Evolutionary conservation across 2,113 vertebrate genomes (phyloP).

Genomic region (Neomonachus schauinslandi): DNA sequence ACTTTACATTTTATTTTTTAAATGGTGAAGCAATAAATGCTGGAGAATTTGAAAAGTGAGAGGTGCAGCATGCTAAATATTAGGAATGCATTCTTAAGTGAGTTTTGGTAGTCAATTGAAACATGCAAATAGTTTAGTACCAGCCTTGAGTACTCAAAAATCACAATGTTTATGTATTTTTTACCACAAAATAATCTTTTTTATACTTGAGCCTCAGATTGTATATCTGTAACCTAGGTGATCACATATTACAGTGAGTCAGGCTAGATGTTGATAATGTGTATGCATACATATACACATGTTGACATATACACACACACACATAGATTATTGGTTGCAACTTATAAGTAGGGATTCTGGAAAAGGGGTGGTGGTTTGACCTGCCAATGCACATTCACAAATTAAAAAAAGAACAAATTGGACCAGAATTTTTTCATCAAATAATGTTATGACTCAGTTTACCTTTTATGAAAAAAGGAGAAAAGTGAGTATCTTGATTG

Average conservation of each 20-base stretch:
- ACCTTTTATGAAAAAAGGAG: not conserved
- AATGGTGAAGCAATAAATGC: not conserved
- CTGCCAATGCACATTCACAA: not conserved
- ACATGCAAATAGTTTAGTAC: not conserved
- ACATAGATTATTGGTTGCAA: not conserved
- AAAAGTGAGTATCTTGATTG: not conserved
- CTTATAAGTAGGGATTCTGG: not conserved
- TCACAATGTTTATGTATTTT: not conserved
- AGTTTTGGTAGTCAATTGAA: not conserved
- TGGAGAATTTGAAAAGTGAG: not conserved
- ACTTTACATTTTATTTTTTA: too few relatives aligned
- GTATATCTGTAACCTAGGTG: not conserved
- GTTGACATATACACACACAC: not conserved
- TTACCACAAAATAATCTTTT: not conserved
- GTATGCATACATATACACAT: not conserved
- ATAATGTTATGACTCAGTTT: not conserved
- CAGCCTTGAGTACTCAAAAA: not conserved
- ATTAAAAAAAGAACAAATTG: not conserved
- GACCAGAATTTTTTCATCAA: not conserved
- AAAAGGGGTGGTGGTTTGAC: not conserved
- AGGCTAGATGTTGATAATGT: not conserved
- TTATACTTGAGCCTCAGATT: not conserved
- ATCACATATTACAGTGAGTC: not conserved
- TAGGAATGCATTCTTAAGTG: not conserved
- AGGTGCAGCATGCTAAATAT: not conserved